phyloP scores from a whole-genome alignment of 2,888 invertebrate genomes.

The Archips crataeganus region DNA sequence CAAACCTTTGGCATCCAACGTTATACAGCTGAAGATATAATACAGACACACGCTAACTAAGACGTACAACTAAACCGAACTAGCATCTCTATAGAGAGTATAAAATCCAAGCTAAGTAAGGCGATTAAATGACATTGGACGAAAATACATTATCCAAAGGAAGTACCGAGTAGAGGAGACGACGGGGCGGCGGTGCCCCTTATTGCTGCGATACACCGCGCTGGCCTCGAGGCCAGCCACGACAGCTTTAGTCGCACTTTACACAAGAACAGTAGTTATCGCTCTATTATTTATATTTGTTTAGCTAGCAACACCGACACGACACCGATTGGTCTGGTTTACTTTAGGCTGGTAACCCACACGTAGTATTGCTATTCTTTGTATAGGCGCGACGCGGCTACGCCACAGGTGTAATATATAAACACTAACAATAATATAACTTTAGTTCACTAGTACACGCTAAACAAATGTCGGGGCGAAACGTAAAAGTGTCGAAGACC shows the following conservation, averaged over 20 bases:
- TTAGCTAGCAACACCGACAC: conserved; percentile 77
- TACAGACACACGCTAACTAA: conserved; percentile 50
- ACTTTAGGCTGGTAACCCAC: conserved; percentile 65
- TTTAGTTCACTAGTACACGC: conserved; percentile 39
- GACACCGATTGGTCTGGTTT: conserved; percentile 81
- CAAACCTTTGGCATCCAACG: conserved; percentile 72
- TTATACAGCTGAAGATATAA: conserved; percentile 51
- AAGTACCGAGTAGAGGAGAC: conserved; percentile 27
- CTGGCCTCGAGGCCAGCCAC: conserved; percentile 49
- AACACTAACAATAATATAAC: conserved; percentile 37
- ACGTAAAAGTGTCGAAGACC: conserved; percentile 22
- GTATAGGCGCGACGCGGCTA: conserved; percentile 37
- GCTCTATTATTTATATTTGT: conserved; percentile 52
- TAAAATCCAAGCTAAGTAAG: conserved; percentile 57
- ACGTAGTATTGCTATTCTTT: conserved; percentile 74
- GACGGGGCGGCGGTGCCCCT: not conserved
- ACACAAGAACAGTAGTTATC: conserved; percentile 55
- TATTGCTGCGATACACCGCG: conserved; percentile 1
- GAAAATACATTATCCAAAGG: conserved; percentile 43
- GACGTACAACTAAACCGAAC: conserved; percentile 54
- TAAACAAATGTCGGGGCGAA: conserved; percentile 33
- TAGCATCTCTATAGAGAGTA: conserved; percentile 63
- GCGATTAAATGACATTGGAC: conserved; percentile 55
- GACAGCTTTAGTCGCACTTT: conserved; percentile 61
- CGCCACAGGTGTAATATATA: conserved; percentile 31